These are phyloP conservation scores for Fabriciana adippe DNA, from an alignment of 2,888 invertebrate genomes.

Conservation along the genomic window DNA sequence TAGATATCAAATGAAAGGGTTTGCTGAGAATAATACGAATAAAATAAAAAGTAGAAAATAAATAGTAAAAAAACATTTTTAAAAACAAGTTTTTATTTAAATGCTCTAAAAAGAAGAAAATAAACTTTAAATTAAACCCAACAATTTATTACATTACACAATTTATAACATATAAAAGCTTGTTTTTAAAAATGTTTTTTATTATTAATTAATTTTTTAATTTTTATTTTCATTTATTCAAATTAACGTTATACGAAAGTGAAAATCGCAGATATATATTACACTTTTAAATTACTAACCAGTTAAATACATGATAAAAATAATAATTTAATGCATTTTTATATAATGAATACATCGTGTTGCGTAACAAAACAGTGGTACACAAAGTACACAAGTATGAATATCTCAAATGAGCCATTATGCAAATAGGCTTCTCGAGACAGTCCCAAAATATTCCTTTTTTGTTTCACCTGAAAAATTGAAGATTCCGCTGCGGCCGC, in stretches of 20 bases:
- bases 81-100: too few relatives aligned
- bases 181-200: too few relatives aligned
- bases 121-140: too few relatives aligned
- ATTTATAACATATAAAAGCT: too few relatives aligned
- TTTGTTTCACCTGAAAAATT: constrained; percentile 64
- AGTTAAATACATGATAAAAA: not conserved
- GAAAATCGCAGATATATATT: not conserved
- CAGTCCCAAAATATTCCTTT: constrained; percentile 53
- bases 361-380: constrained; percentile 17
- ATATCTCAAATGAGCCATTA: constrained; percentile 59
- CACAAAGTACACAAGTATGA: constrained; percentile 37
- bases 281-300: not conserved
- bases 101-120: too few relatives aligned
- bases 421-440: constrained; percentile 42
- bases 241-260: not conserved
- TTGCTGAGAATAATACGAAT: too few relatives aligned
- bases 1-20: too few relatives aligned
- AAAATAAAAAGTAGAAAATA: too few relatives aligned
- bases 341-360: constrained; percentile 10
- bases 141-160: too few relatives aligned
- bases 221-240: too few relatives aligned
- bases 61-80: too few relatives aligned
- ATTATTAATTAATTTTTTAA: too few relatives aligned
- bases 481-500: constrained; percentile 51
- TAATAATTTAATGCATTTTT: not conserved